Conservation (phyloP, 2,113 vertebrate species). For the Mirza zaza region DNA sequence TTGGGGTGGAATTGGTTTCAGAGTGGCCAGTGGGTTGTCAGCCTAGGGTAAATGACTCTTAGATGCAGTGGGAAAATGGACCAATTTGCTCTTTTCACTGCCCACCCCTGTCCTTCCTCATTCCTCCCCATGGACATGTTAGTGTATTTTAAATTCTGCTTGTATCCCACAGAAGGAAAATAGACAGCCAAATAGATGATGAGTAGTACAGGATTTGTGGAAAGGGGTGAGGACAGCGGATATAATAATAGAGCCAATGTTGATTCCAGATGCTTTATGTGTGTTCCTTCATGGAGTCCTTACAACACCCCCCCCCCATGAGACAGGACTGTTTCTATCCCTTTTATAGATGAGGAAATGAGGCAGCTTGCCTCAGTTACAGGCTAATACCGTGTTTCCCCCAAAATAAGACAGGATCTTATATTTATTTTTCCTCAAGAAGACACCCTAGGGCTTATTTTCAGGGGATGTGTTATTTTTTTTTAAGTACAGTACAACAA, state of each 20-base stretch:
- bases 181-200: background rate
- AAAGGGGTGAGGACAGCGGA: background rate
- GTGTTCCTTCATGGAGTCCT: background rate
- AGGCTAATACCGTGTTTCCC: background rate
- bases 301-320: background rate
- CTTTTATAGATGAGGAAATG: background rate
- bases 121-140: background rate
- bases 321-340: background rate
- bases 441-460: too few relatives aligned
- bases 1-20: background rate
- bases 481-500: too few relatives aligned
- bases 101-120: background rate
- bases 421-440: too few relatives aligned
- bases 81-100: background rate
- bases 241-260: background rate
- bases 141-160: constrained; percentile 33
- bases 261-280: background rate
- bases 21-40: background rate
- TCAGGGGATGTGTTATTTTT: too few relatives aligned
- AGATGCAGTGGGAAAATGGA: background rate
- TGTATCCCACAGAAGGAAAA: background rate
- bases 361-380: background rate
- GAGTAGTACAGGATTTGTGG: background rate
- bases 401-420: too few relatives aligned
- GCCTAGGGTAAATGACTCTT: background rate